Percentiles rank a stretch among this genome's conserved stretches.
These are phyloP conservation scores for Eudorcas thomsonii DNA, from an alignment of 2,113 vertebrate species.

Conservation along the genomic window DNA sequence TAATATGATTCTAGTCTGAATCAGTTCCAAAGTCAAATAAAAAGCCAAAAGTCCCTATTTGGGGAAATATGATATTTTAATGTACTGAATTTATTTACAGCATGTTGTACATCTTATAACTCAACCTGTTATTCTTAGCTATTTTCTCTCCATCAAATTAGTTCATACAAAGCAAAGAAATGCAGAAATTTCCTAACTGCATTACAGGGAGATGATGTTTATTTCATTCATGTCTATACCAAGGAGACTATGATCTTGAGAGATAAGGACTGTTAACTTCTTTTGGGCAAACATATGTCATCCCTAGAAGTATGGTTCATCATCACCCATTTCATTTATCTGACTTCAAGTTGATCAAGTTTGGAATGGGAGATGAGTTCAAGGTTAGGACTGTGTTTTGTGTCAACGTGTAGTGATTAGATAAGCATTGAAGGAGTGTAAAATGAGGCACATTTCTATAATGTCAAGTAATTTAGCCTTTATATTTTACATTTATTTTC, in stretches of 20 bases:
- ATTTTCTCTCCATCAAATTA: neutral
- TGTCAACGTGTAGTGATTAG: neutral
- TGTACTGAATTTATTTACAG: neutral
- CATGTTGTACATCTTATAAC: neutral
- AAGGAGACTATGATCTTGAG: neutral
- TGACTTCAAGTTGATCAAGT: neutral
- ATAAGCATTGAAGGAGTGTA: neutral
- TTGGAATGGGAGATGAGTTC: neutral
- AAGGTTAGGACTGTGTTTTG: neutral
- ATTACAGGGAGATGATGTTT: neutral
- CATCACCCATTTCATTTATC: neutral
- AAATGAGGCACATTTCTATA: slow-evolving; percentile 9
- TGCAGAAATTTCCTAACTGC: neutral
- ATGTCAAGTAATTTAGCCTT: neutral
- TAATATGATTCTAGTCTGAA: neutral
- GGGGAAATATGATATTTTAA: neutral
- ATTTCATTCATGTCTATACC: neutral
- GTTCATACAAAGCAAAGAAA: neutral
- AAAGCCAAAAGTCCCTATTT: neutral
- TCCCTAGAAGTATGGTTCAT: neutral
- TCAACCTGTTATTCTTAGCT: neutral
- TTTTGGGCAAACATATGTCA: neutral
- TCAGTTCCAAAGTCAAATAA: neutral
- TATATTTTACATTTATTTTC: neutral
- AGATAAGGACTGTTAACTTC: neutral